Evolutionary conservation across 2,888 invertebrate species (phyloP).

Genomic region (Enchytraeus crypticus): DNA sequence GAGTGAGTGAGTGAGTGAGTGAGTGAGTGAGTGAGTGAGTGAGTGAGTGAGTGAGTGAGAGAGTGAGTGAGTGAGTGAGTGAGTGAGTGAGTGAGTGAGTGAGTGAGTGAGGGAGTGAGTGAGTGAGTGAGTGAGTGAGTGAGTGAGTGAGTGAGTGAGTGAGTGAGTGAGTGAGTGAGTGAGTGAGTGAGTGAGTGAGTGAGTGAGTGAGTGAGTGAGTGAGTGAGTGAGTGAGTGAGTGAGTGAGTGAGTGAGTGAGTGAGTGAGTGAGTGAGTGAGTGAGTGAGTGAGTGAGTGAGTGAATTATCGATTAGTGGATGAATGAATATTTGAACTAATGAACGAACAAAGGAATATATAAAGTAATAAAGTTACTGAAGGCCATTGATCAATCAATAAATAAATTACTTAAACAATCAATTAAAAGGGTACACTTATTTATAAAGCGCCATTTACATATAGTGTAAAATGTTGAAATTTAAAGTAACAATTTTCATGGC

Average conservation of each 20-base stretch:
- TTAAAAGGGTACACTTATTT: too few species aligned
- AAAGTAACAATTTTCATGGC: too few species aligned
- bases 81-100: constrained; percentile 17
- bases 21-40: constrained; percentile 15
- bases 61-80: constrained; percentile 16
- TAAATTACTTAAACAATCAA: too few species aligned
- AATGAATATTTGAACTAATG: background rate
- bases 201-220: constrained; percentile 14
- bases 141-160: constrained; percentile 18
- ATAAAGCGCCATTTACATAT: too few species aligned
- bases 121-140: constrained; percentile 18
- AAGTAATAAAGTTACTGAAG: too few species aligned
- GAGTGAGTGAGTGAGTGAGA: constrained; percentile 14
- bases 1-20: constrained; percentile 13
- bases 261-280: constrained; percentile 4
- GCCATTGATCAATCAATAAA: too few species aligned
- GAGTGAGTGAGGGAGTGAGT: too few species aligned
- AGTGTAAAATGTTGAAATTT: too few species aligned
- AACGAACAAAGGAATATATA: background rate
- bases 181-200: constrained; percentile 16
- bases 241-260: constrained; percentile 11
- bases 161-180: constrained; percentile 17
- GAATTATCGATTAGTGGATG: background rate
- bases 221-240: constrained; percentile 14
- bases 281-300: constrained; percentile 7